A percentile compares a stretch with the other conserved stretches of the same genome.
Evolutionary conservation across 2,113 vertebrate genomes (phyloP).

Genomic region (Eclectus roratus): DNA sequence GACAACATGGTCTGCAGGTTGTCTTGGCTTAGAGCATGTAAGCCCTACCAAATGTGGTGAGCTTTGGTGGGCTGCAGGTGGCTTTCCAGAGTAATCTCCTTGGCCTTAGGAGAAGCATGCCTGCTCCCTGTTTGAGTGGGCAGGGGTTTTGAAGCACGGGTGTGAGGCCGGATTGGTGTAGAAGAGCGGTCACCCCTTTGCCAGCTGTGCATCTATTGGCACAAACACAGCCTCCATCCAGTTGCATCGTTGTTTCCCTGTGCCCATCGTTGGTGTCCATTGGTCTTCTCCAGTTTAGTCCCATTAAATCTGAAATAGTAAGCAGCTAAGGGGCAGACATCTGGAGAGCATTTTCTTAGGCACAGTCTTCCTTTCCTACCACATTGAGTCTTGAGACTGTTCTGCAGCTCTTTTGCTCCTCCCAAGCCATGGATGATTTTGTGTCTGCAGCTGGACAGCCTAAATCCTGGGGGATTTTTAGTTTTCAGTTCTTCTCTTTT

Average conservation of each 20-base stretch:
- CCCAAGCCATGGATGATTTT: not conserved
- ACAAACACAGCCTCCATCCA: accelerated
- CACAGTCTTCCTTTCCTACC: not conserved
- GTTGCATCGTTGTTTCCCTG: accelerated
- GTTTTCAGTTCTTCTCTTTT: not conserved
- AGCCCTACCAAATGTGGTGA: not conserved
- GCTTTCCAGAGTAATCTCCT: not conserved
- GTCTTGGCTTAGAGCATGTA: not conserved
- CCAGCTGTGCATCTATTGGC: not conserved
- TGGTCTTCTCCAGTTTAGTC: not conserved
- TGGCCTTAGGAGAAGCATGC: accelerated
- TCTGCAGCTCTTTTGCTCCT: not conserved
- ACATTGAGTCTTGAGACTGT: accelerated
- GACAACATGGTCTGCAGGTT: not conserved
- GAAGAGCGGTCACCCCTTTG: not conserved
- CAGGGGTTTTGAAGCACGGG: not conserved
- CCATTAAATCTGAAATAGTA: not conserved
- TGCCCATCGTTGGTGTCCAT: accelerated
- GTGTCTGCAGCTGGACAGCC: not conserved
- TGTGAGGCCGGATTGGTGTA: accelerated
- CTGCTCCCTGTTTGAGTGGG: accelerated
- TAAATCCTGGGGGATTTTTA: not conserved
- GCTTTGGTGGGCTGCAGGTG: not conserved
- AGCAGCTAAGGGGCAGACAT: not conserved
- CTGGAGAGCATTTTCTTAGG: not conserved